Evolutionary conservation across 2,113 vertebrate species (phyloP).

Genomic region (Pleuronectes platessa): DNA sequence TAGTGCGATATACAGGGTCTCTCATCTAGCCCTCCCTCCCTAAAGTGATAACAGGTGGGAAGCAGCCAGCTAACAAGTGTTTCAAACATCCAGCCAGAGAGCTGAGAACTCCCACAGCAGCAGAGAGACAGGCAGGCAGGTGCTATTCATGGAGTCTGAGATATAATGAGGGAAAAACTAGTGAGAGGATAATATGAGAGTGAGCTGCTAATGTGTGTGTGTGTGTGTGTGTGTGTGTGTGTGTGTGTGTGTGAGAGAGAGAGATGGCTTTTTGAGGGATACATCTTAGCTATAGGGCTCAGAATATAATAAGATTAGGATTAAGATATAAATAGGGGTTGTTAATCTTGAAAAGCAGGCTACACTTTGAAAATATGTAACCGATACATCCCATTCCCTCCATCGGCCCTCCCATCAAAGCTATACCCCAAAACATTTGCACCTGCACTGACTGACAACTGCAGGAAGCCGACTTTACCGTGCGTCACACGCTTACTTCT

Average conservation of each 20-base stretch:
- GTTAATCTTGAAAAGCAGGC: neutral
- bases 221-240: slow-evolving; percentile 1
- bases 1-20: slow-evolving; percentile 14
- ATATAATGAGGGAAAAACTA: slow-evolving; percentile 68
- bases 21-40: slow-evolving; percentile 7
- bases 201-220: slow-evolving; percentile 11
- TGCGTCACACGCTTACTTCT: no score
- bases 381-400: no score
- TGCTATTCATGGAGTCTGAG: slow-evolving; percentile 70
- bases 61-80: slow-evolving; percentile 65
- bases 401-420: no score
- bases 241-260: neutral
- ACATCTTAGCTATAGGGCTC: neutral
- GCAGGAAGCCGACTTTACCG: no score
- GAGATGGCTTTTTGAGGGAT: neutral
- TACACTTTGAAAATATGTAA: neutral
- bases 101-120: slow-evolving; percentile 53
- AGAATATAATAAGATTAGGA: neutral
- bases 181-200: slow-evolving; percentile 39
- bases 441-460: no score
- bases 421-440: neutral
- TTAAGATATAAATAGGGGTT: neutral
- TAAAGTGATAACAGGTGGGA: slow-evolving; percentile 61
- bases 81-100: slow-evolving; percentile 48
- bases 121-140: slow-evolving; percentile 25